Evolutionary conservation across 2,797 vertebrate species (phyloP).

Genomic region (Hybognathus amarus): DNA sequence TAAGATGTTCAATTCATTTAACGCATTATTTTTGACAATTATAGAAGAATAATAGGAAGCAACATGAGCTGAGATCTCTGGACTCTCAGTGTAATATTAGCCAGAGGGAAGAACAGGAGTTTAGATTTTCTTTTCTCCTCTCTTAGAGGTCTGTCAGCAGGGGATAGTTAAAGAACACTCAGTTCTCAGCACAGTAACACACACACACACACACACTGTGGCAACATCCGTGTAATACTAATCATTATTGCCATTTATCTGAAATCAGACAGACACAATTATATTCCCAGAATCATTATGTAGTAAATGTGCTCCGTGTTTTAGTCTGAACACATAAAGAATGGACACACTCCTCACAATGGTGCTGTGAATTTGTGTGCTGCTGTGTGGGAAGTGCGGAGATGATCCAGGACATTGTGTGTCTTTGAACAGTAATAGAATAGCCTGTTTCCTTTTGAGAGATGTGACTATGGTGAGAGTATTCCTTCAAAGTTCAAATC

Average conservation of each 20-base stretch:
- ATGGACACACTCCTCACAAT: constrained; percentile 6
- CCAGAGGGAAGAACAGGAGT: neutral
- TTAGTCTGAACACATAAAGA: constrained; percentile 2
- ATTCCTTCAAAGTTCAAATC: constrained; percentile 4
- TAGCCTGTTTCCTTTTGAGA: neutral
- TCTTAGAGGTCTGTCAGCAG: constrained; percentile 21
- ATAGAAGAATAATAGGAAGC: neutral
- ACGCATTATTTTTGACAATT: neutral
- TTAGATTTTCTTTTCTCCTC: constrained; percentile 17
- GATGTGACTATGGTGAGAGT: constrained; percentile 3
- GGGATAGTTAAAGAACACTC: constrained; percentile 1
- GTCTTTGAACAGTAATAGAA: constrained; percentile 17
- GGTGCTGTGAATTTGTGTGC: neutral
- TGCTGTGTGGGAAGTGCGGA: constrained; percentile 1
- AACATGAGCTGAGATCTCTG: neutral
- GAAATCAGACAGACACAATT: neutral
- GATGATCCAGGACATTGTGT: constrained; percentile 17
- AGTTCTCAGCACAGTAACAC: constrained; percentile 14
- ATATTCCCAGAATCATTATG: constrained; percentile 17
- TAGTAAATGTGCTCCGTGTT: neutral
- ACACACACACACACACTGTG: neutral
- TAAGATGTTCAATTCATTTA: neutral
- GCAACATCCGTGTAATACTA: neutral
- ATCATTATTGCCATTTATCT: neutral
- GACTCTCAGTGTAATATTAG: neutral